Evolutionary conservation across 1,140 invertebrate genomes (phyloP).

Genomic region (Schlechtendalia chinensis): DNA sequence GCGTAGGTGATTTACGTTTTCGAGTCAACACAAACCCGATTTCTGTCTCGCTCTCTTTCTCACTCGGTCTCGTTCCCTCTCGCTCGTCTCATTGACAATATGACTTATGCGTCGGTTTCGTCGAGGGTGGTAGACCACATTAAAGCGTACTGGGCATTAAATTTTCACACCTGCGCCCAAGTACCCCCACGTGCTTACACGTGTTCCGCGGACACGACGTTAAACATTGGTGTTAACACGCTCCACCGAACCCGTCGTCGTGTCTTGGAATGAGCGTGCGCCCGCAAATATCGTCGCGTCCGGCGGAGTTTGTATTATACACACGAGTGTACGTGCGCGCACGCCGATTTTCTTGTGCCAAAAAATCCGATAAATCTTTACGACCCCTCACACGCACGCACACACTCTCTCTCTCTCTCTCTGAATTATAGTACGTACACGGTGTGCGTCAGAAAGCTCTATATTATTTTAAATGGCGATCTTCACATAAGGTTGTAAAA

Average conservation of each 20-base stretch:
- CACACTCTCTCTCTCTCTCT: no score
- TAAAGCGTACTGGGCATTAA: conserved; percentile 20
- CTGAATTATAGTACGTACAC: no score
- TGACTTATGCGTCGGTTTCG: conserved; percentile 33
- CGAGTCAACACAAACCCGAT: conserved; percentile 20
- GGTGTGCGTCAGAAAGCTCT: no score
- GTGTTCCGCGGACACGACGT: conserved; percentile 30
- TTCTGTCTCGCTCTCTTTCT: conserved; percentile 14
- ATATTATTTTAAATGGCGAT: no score
- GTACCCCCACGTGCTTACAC: conserved; percentile 38
- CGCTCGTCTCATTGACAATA: neutral
- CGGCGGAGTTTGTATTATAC: no score
- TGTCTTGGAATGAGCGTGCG: neutral
- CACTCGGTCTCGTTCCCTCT: neutral
- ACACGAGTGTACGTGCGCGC: no score
- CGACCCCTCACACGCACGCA: no score
- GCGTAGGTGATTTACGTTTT: conserved; percentile 28
- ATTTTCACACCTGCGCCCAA: conserved; percentile 32
- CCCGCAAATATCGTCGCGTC: conserved; percentile 10
- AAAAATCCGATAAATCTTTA: conserved; percentile 15
- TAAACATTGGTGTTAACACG: conserved; percentile 41
- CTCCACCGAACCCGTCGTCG: conserved; percentile 24
- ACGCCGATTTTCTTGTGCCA: conserved; percentile 1
- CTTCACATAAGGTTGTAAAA: no score
- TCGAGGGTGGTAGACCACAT: conserved; percentile 36